Evolutionary conservation across 2,888 invertebrate genomes (phyloP), one percentile per base, ranked within the genome.

Genomic region (Eledone cirrhosa): DNA sequence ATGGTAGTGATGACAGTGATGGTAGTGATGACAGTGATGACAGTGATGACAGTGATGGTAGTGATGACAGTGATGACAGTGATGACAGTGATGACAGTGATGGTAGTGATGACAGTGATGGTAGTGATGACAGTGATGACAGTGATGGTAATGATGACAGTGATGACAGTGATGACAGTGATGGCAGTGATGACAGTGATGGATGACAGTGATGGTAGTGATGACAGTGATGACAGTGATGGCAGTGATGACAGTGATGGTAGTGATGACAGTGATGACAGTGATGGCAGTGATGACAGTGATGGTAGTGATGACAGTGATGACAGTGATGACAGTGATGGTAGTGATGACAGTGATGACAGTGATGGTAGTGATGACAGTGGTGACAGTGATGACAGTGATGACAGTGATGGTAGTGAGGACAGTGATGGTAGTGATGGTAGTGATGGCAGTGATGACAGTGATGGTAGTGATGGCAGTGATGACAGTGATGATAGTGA

Each of bases 281-380:
- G 78, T 78, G 31, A 53, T 78, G 41, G 53, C 48, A 78, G 78
- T 78, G 41, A 41, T 78, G 65, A 67, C 48, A 78, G 78, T 78
- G 65, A 67, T 78, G 41, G 77, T 48, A 78, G 78, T 78, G 41
- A 67, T 47, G 65, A 67, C 33, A 29, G 76, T 41, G 77, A 41
- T 29, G 24, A 27, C 27, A 16, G 27, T n/a, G n/a, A n/a, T 19
- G 24, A 29, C 16, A 72, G 24, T 27, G 72, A 19, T 19, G 72
- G 19, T 16, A 27, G 24, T 16, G 19, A 76, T 78, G 48, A 53
- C 19, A 77, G 76, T 78, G 22, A 47, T 31, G 48, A 47, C 67
- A 22, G 65, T 65, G 48, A 48, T 78, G 29, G 65, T 63, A 78
- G 78, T 78, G 48, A n/a, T 63, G 48, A 48, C 69, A 78, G 78